Conservation (phyloP, 2,888 invertebrate species). For the Bombyx huttoni region DNA sequence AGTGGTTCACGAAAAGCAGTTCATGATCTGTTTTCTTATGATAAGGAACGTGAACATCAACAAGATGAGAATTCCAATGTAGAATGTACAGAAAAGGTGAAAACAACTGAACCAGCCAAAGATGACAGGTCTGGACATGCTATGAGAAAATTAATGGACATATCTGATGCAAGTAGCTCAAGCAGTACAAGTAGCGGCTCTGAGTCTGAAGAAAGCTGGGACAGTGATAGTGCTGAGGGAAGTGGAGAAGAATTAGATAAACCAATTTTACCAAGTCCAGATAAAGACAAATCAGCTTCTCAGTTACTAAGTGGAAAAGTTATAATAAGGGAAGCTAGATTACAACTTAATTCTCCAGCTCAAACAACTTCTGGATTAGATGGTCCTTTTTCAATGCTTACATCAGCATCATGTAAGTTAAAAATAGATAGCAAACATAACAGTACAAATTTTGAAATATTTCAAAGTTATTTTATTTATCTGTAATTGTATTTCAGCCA, state of each 20-base stretch:
- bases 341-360: constrained; percentile 71
- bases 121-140: constrained; percentile 60
- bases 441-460: neutral
- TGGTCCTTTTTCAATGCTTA: constrained; percentile 76
- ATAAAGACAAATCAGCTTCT: constrained; percentile 57
- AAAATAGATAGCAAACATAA: neutral
- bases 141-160: constrained; percentile 61
- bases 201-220: constrained; percentile 61
- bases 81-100: constrained; percentile 42
- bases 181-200: constrained; percentile 59
- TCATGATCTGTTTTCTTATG: constrained; percentile 52
- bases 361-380: constrained; percentile 65
- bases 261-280: constrained; percentile 51
- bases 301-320: constrained; percentile 76
- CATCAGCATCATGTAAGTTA: constrained; percentile 51
- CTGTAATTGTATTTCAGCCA: constrained; percentile 37
- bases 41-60: constrained; percentile 47
- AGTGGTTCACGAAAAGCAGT: constrained; percentile 32
- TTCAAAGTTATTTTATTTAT: constrained; percentile 1
- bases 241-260: constrained; percentile 55
- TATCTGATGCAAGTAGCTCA: constrained; percentile 62
- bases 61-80: constrained; percentile 57
- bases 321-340: constrained; percentile 77
- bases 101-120: constrained; percentile 38
- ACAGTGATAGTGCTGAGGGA: constrained; percentile 47